Conservation (phyloP, 1,140 invertebrate genomes). For the Macrocentrus cingulum region DNA sequence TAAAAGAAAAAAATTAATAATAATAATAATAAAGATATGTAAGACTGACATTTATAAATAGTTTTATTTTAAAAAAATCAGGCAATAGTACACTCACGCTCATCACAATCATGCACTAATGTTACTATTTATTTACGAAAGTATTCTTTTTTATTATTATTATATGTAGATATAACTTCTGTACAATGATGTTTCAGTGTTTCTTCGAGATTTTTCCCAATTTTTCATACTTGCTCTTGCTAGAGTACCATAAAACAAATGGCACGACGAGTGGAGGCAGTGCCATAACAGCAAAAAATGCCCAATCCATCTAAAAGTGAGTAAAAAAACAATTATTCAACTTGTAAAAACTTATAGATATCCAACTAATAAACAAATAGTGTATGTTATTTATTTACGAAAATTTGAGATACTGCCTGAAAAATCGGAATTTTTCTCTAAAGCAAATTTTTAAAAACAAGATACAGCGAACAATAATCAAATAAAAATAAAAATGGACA, state of each 20-base stretch:
- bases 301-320: constrained; percentile 96
- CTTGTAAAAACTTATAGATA: too few relatives aligned
- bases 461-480: not conserved
- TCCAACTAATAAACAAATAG: too few relatives aligned
- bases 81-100: constrained; percentile 41
- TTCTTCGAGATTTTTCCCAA: constrained; percentile 57
- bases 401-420: too few relatives aligned
- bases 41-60: constrained; percentile 43
- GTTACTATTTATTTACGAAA: constrained; percentile 22
- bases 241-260: constrained; percentile 90
- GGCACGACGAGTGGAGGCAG: constrained; percentile 93
- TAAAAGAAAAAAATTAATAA: constrained; percentile 18
- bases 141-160: constrained; percentile 16
- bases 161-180: not conserved
- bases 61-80: constrained; percentile 49
- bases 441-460: too few relatives aligned
- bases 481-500: constrained; percentile 13
- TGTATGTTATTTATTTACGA: too few relatives aligned
- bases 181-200: constrained; percentile 39
- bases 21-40: not conserved
- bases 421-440: too few relatives aligned
- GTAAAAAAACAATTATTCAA: too few relatives aligned
- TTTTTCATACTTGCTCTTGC: constrained; percentile 93
- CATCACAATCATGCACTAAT: constrained; percentile 43
- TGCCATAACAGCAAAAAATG: constrained; percentile 94